phyloP scores from a whole-genome alignment of 1,140 invertebrate species.

The Caenorhabditis briggsae region DNA sequence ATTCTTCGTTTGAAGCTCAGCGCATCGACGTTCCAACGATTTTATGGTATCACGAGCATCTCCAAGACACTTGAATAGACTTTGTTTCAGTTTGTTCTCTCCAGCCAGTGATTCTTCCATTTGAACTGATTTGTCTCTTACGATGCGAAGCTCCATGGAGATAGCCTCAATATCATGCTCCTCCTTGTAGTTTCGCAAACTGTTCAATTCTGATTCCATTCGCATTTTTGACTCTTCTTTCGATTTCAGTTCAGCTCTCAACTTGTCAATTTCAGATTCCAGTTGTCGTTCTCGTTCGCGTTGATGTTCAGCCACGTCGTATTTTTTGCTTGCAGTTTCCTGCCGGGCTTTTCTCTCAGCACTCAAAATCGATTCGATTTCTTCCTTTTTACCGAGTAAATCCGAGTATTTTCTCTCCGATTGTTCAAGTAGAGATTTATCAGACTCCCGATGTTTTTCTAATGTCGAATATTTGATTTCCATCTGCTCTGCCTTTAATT shows the following conservation, averaged over 20 bases:
- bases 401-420: slow-evolving; percentile 71
- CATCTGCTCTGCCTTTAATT: slow-evolving; percentile 33
- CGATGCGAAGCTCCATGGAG: slow-evolving; percentile 17
- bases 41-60: slow-evolving; percentile 53
- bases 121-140: slow-evolving; percentile 1
- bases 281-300: slow-evolving; percentile 65
- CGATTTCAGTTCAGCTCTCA: slow-evolving; percentile 63
- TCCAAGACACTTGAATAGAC: slow-evolving; percentile 54
- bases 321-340: slow-evolving; percentile 48
- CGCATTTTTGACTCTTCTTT: slow-evolving; percentile 65
- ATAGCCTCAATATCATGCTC: slow-evolving; percentile 47
- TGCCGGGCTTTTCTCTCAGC: slow-evolving; percentile 63
- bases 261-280: slow-evolving; percentile 64
- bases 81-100: slow-evolving; percentile 62
- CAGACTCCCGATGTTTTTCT: slow-evolving; percentile 67
- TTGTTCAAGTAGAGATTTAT: slow-evolving; percentile 59
- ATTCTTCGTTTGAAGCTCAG: neutral
- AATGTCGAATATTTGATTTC: slow-evolving; percentile 54
- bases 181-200: slow-evolving; percentile 59
- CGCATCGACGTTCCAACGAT: neutral
- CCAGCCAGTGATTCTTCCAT: slow-evolving; percentile 56
- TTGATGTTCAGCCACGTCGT: slow-evolving; percentile 47
- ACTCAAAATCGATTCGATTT: slow-evolving; percentile 69
- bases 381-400: slow-evolving; percentile 66
- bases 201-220: slow-evolving; percentile 68